Conservation (phyloP, 2,888 invertebrate species). For the Liposcelis brunnea region DNA sequence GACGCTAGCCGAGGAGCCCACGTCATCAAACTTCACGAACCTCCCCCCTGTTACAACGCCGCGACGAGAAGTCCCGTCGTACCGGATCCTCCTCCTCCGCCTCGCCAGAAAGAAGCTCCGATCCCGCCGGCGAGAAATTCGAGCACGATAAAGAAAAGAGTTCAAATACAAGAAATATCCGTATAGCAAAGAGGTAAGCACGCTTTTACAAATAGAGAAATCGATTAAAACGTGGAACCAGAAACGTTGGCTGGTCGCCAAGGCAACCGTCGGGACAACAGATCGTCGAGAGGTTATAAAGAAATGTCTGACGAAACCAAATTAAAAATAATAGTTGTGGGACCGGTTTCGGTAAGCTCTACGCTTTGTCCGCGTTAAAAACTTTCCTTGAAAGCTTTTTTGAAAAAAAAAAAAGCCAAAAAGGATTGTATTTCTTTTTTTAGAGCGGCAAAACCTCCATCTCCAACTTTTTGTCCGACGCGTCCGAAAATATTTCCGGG, state of each 20-base stretch:
- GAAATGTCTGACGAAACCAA: conserved; percentile 17
- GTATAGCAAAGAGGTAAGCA: conserved; percentile 37
- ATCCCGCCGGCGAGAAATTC: conserved; percentile 22
- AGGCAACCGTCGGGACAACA: no score
- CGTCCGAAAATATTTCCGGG: conserved; percentile 39
- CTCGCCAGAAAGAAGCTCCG: conserved; percentile 25
- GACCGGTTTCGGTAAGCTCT: conserved; percentile 34
- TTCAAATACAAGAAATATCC: conserved; percentile 65
- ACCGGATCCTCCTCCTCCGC: conserved; percentile 20
- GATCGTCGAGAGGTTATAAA: no score
- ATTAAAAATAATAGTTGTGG: conserved; percentile 38
- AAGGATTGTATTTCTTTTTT: conserved; percentile 20
- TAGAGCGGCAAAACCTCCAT: conserved; percentile 56
- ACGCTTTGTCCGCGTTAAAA: no score
- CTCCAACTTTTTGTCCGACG: conserved; percentile 54
- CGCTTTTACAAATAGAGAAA: no score
- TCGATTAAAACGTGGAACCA: no score
- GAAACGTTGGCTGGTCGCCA: no score
- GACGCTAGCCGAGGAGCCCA: neutral
- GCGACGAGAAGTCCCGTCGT: conserved; percentile 17
- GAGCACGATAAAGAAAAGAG: conserved; percentile 53
- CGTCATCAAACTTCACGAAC: conserved; percentile 22
- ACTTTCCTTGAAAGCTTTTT: no score
- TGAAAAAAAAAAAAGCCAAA: no score
- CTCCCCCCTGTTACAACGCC: conserved; percentile 25